These are phyloP conservation scores for Lemur catta DNA, from an alignment of 2,797 vertebrate species.

Conservation along the genomic window DNA sequence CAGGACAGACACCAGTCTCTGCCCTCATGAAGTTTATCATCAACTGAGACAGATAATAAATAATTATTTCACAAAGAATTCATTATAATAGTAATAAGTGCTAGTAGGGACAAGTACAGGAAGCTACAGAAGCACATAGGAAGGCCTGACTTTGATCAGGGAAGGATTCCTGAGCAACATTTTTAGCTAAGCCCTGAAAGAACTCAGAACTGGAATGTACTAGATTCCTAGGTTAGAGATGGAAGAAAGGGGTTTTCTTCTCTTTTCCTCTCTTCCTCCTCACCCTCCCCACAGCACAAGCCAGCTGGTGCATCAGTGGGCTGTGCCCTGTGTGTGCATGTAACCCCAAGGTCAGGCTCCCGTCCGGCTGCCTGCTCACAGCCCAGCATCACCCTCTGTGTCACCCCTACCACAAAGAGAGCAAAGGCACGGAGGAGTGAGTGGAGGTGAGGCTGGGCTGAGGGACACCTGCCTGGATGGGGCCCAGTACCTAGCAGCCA, in stretches of 20 bases:
- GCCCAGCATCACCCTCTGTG: no score
- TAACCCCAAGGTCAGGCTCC: not conserved
- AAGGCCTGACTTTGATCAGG: not conserved
- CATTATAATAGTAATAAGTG: not conserved
- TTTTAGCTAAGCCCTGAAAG: not conserved
- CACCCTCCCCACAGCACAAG: not conserved
- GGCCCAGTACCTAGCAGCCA: not conserved
- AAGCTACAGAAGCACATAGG: not conserved
- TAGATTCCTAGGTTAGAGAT: not conserved
- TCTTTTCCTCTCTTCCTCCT: not conserved
- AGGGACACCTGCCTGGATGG: not conserved
- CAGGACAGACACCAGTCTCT: not conserved
- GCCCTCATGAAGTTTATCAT: not conserved
- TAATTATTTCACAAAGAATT: not conserved
- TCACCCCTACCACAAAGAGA: not conserved
- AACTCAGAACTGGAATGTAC: not conserved
- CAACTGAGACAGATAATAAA: not conserved
- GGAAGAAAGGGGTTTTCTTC: not conserved
- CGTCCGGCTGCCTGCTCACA: not conserved
- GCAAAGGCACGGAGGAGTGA: not conserved
- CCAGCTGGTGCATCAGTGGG: not conserved
- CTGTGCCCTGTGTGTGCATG: fast-evolving
- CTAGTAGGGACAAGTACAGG: not conserved
- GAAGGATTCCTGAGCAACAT: not conserved
- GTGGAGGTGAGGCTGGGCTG: no score